Evolutionary conservation across 2,888 invertebrate genomes (phyloP), one percentile per base, ranked within the genome.

Genomic region (Choreutis nemorana): DNA sequence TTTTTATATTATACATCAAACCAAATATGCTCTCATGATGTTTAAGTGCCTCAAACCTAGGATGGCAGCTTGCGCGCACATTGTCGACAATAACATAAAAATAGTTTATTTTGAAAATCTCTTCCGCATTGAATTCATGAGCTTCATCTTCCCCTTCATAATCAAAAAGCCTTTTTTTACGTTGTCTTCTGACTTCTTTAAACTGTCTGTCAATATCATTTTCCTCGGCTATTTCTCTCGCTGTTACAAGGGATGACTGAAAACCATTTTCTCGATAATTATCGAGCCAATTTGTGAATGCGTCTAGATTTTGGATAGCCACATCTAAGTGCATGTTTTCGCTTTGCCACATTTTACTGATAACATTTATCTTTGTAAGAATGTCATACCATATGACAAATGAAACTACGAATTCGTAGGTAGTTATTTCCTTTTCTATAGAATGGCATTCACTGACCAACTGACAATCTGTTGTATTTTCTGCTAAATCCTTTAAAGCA

Each of bases 331-430:
- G 32, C 18, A 33, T 35, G 20, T 37, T 31, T 34, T 26, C 30
- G 33, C 32, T 35, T 32, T 40, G 40, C 20, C 34, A 28, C 31
- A 31, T 30, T 37, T 38, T 36, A 37, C 36, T 39, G n/a, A 37
- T 32, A 29, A 37, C 8, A 29, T 41, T 39, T 10, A 37, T 34
- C 29, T 37, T 30, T 29, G 32, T 36, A 33, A 39, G 46, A 39
- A 53, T 44, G 10, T 50, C 50, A 40, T 52, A 53, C 48, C 49
- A 53, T 41, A 48, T 41, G 31, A 51, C 41, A 34, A 50, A 37
- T 32, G 48, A 45, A 35, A 45, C 37, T 34, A 50, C 37, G 35
- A 54, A 49, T 28, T 41, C 36, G 26, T 39, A 35, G 31, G 35
- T 29, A 34, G 35, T 31, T 31, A 42, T 9, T 29, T 33, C 29